Conservation (phyloP, 2,888 invertebrate species). For the Cantharis nigra region DNA sequence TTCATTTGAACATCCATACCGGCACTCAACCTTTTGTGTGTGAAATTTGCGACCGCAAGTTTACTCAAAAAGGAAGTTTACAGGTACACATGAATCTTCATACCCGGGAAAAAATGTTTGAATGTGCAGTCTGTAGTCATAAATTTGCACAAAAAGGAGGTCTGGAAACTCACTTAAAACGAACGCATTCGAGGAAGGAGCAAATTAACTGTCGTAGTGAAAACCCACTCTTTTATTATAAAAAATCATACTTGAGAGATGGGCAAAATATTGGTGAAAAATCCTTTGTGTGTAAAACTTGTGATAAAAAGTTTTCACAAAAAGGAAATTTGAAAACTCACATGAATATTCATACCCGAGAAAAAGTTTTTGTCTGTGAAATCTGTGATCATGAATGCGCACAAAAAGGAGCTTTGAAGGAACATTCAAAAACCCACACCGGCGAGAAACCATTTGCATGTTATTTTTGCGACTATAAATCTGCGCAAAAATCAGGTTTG, state of each 20-base stretch:
- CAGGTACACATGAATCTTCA: too few species aligned
- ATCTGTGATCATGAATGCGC: not conserved
- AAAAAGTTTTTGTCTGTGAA: not conserved
- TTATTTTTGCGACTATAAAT: not conserved
- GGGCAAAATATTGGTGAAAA: not conserved
- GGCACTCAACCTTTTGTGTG: not conserved
- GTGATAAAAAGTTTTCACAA: not conserved
- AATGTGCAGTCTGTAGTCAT: not conserved
- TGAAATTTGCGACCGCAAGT: not conserved
- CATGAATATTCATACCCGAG: not conserved
- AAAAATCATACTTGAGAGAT: too few species aligned
- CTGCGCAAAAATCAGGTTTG: not conserved
- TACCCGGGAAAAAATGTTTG: not conserved
- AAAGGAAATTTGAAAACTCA: not conserved
- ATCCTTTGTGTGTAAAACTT: not conserved
- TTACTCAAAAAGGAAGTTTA: too few species aligned
- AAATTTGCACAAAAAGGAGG: not conserved
- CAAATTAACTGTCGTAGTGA: not conserved
- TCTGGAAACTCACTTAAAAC: not conserved
- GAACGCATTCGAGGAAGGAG: not conserved
- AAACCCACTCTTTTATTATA: too few species aligned
- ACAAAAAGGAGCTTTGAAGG: not conserved
- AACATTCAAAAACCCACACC: not conserved
- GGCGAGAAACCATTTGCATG: not conserved
- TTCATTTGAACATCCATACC: not conserved